A percentile compares a stretch with the other conserved stretches of the same genome.
Conservation (phyloP, 2,888 invertebrate genomes). For the Acleris sparsana region DNA sequence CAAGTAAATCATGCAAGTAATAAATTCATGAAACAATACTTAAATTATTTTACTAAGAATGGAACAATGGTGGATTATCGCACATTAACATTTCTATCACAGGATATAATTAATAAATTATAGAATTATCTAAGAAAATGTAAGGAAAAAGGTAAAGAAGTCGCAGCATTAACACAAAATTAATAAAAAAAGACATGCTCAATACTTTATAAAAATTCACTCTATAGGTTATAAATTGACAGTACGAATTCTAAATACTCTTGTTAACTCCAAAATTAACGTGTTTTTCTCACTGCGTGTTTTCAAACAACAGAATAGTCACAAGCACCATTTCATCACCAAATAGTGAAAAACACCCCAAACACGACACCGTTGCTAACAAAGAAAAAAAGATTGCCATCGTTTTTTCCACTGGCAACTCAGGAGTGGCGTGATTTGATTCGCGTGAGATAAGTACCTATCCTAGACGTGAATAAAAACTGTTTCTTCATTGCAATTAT, state of each 20-base stretch:
- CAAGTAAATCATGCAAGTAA: too few relatives aligned
- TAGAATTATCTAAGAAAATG: not conserved
- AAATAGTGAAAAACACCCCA: slow-evolving; percentile 19
- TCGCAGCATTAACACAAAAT: too few relatives aligned
- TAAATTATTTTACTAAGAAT: not conserved
- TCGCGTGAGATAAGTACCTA: slow-evolving; percentile 52
- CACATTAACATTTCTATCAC: not conserved
- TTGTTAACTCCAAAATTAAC: too few relatives aligned
- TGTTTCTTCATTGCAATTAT: slow-evolving; percentile 47
- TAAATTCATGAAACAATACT: too few relatives aligned
- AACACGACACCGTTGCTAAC: slow-evolving; percentile 22
- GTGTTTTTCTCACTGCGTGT: too few relatives aligned
- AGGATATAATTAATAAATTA: not conserved
- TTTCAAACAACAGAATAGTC: not conserved
- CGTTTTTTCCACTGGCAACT: slow-evolving; percentile 25
- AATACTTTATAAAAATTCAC: too few relatives aligned
- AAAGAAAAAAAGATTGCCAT: slow-evolving; percentile 35
- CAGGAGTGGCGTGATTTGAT: slow-evolving; percentile 25
- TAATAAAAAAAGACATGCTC: too few relatives aligned
- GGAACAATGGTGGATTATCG: not conserved
- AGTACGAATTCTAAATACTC: too few relatives aligned
- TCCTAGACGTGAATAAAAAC: slow-evolving; percentile 45
- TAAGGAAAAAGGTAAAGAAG: not conserved
- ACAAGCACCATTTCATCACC: not conserved
- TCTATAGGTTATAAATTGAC: too few relatives aligned